Percentiles rank a stretch among this genome's conserved stretches.
Conservation (phyloP, 2,888 invertebrate species). For the Platerodrilus igneus region DNA sequence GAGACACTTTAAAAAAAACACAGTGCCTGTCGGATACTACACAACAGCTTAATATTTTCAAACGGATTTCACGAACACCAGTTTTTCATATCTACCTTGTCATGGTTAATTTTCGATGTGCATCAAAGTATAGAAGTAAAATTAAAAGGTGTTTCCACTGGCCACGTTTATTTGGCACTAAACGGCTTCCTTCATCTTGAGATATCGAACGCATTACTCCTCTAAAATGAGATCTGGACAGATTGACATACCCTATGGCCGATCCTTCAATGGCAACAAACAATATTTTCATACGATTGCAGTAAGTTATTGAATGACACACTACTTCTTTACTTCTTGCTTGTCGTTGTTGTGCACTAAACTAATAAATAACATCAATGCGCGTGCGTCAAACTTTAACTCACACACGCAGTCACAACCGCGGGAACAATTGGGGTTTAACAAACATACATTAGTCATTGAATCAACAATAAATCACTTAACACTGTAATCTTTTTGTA, state of each 20-base stretch:
- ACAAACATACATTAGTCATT: too few species aligned
- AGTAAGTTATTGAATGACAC: slow-evolving; percentile 12
- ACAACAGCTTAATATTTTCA: too few species aligned
- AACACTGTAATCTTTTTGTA: too few species aligned
- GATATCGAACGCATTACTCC: slow-evolving; percentile 10
- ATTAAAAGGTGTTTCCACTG: too few species aligned
- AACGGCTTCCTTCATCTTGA: slow-evolving; percentile 20
- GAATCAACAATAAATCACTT: too few species aligned
- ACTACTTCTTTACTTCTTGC: slow-evolving; percentile 12
- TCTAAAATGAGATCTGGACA: slow-evolving; percentile 19
- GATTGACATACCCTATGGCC: slow-evolving; percentile 7
- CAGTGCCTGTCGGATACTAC: too few species aligned
- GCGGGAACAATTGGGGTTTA: slow-evolving; percentile 17
- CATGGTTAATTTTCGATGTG: too few species aligned
- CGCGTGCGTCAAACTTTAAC: slow-evolving; percentile 23
- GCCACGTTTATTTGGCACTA: slow-evolving; percentile 41
- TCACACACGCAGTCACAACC: slow-evolving; percentile 32
- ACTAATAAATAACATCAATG: slow-evolving; percentile 27
- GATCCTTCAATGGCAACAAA: slow-evolving; percentile 17
- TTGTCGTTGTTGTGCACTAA: slow-evolving; percentile 21
- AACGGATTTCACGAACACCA: too few species aligned
- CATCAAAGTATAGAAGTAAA: too few species aligned
- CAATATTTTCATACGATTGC: slow-evolving; percentile 10
- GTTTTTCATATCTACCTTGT: too few species aligned
- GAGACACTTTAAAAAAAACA: too few species aligned